Percentiles rank a stretch among this genome's conserved stretches.
These are phyloP conservation scores for Rynchops niger DNA, from an alignment of 2,113 vertebrate species.

Conservation along the genomic window DNA sequence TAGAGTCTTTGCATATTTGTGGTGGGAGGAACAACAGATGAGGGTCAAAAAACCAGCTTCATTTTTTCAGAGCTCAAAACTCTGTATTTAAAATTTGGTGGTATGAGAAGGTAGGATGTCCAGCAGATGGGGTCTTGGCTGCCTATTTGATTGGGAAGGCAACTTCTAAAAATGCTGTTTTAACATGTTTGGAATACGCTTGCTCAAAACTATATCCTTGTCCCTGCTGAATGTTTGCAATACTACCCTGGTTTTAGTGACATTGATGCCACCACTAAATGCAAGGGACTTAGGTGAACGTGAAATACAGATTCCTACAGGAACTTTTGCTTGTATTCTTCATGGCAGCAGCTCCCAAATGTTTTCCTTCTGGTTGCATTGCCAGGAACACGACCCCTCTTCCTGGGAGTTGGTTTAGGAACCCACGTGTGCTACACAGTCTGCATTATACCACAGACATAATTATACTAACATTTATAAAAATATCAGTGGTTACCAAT, in stretches of 20 bases:
- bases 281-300: not conserved
- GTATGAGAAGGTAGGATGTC: not conserved
- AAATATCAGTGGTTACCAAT: not conserved
- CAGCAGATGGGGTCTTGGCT: not conserved
- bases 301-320: not conserved
- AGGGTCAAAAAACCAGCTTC: not conserved
- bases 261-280: not conserved
- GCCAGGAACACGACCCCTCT: not conserved
- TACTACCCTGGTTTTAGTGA: not conserved
- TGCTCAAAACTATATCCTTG: not conserved
- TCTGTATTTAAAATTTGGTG: not conserved
- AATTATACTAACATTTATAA: not conserved
- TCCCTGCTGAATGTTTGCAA: not conserved
- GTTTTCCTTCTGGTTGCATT: not conserved
- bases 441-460: not conserved
- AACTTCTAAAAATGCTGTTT: not conserved
- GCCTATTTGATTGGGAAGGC: not conserved
- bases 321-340: not conserved
- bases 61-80: not conserved
- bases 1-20: not conserved
- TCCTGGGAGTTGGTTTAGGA: not conserved
- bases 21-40: not conserved
- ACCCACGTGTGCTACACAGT: fast-evolving
- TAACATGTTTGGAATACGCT: not conserved
- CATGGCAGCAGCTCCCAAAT: not conserved